Base-by-base conservation (phyloP, 2,888 invertebrate species). In the Dynastes grantii region DNA sequence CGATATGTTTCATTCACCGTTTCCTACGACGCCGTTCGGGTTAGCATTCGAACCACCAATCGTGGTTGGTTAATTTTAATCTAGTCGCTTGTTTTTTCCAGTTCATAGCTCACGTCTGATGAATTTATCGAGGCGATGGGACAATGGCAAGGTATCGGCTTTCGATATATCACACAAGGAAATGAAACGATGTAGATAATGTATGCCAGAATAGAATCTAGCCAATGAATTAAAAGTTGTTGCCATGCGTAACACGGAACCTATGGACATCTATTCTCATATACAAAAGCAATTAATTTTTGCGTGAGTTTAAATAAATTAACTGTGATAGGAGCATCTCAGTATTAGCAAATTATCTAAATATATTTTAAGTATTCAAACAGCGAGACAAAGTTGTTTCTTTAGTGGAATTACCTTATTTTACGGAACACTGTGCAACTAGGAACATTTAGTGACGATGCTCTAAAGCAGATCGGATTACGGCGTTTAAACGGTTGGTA, bases 1-100 rank as follows among this genome's bases (percentile, higher is more conserved):
- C 61, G n/a, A 29, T 27, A 22, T 8, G 61, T 13, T n/a, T 58
- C 27, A 8, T 22, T 61, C 9, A 27, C 11, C 27, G 61, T 61
- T 22, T 61, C 45, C 2, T 2, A 45, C 8, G 45, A 2, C 27
- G 11, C 61, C 5, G 32, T 37, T 27, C 5, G 27, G 9, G 27
- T 13, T 61, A 22, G 6, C 61, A 61, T 61, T 61, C 11, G 61
- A 61, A 27, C 61, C 61, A 61, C 61, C 61, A 27, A 29, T 61
- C 61, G 29, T 22, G 61, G 29, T 61, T 61, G 16, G 61, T 61
- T 61, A 61, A 61, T 61, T 61, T 22, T 61, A 61, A 61, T 61
- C 61, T 29, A 61, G 6, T 29, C 27, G 61, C 29, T 61, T 61
- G 61, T 61, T 63, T 63, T 61, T 63, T 63, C 63, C 63, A 63